These are phyloP conservation scores for Leptobrachium leishanense DNA, from an alignment of 2,113 vertebrate genomes.

Conservation along the genomic window DNA sequence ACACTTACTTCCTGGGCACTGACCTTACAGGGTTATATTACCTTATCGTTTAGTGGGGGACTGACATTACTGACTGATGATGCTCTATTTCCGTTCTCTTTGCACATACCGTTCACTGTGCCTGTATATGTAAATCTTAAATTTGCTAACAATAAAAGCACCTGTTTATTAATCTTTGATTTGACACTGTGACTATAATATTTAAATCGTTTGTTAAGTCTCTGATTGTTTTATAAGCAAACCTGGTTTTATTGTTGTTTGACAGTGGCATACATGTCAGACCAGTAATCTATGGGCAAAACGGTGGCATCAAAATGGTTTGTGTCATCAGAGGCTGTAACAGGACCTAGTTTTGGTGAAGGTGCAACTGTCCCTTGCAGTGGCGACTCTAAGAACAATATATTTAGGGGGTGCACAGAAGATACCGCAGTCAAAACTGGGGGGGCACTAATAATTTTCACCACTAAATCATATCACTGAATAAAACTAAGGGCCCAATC, in stretches of 20 bases:
- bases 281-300: background rate
- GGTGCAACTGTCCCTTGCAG: background rate
- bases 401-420: no score
- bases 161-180: conserved; percentile 30
- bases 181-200: background rate
- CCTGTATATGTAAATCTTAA: conserved; percentile 3
- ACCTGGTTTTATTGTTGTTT: background rate
- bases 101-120: conserved; percentile 3
- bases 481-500: no score
- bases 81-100: no score
- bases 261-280: background rate
- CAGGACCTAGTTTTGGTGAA: background rate
- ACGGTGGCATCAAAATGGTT: background rate
- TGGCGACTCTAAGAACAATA: no score
- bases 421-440: no score
- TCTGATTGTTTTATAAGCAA: conserved; percentile 24
- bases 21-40: no score
- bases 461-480: no score
- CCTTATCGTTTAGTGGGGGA: no score
- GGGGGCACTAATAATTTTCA: no score
- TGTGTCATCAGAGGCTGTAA: background rate
- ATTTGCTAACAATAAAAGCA: conserved; percentile 13
- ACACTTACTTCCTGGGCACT: no score
- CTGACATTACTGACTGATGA: no score
- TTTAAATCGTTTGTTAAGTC: conserved; percentile 11